These are phyloP conservation scores for Tamias sibiricus DNA, from an alignment of 2,113 vertebrate genomes.

Conservation along the genomic window DNA sequence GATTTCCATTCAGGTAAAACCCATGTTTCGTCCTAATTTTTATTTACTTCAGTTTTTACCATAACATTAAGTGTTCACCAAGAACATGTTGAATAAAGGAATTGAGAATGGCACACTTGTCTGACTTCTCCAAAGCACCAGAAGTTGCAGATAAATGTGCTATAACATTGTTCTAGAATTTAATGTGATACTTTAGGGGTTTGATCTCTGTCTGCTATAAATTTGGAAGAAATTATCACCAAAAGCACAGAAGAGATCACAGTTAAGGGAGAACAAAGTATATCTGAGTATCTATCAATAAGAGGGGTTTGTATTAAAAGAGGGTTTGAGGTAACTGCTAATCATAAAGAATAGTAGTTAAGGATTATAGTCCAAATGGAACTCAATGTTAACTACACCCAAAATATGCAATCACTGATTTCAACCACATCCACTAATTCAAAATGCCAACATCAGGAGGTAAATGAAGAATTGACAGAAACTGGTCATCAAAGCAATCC, in stretches of 20 bases:
- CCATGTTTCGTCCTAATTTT: neutral
- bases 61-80: neutral
- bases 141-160: neutral
- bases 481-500: neutral
- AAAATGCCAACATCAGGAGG: neutral
- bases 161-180: neutral
- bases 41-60: neutral
- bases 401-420: no score
- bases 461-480: neutral
- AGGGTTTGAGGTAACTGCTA: neutral
- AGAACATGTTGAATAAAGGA: neutral
- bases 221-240: conserved; percentile 18
- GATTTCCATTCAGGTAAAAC: neutral
- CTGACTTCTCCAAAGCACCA: neutral
- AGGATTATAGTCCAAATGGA: neutral
- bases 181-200: neutral
- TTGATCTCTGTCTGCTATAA: neutral
- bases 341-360: neutral
- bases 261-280: neutral
- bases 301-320: neutral
- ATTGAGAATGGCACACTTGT: neutral
- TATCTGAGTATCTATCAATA: neutral
- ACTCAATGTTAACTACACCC: neutral
- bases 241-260: neutral
- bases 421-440: neutral